A percentile compares a stretch with the other conserved stretches of the same genome.
Evolutionary conservation across 2,888 invertebrate species (phyloP).

Genomic region (Tetrapedia diversipes): DNA sequence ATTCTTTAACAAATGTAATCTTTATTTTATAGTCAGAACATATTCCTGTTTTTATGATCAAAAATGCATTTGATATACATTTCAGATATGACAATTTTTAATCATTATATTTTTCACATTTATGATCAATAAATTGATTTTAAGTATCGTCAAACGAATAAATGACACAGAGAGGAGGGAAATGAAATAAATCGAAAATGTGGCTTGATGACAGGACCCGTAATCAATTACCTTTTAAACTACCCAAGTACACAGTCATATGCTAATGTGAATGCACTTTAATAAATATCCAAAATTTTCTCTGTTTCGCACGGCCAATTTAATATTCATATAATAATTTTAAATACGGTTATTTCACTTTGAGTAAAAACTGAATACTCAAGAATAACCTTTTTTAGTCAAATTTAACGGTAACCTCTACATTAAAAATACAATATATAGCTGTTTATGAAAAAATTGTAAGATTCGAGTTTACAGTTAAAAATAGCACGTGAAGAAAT

Average conservation of each 20-base stretch:
- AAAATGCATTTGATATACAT: background rate
- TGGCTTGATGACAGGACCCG: background rate
- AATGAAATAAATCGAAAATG: conserved; percentile 17
- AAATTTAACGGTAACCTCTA: too few relatives aligned
- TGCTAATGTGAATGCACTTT: conserved; percentile 3
- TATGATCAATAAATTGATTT: conserved; percentile 6
- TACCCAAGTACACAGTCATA: conserved; percentile 13
- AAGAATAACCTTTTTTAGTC: background rate
- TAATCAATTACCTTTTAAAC: conserved; percentile 14
- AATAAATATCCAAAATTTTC: background rate
- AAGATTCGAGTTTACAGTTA: too few relatives aligned
- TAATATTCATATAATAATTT: conserved; percentile 1
- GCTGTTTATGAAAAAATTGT: too few relatives aligned
- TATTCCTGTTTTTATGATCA: background rate
- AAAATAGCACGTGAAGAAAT: too few relatives aligned
- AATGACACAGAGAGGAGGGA: background rate
- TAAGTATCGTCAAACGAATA: conserved; percentile 1
- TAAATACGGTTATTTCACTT: background rate
- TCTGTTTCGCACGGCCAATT: background rate
- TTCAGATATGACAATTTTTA: background rate
- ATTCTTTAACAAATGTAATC: too few relatives aligned
- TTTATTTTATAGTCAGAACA: too few relatives aligned
- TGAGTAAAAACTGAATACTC: background rate
- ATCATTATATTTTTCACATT: conserved; percentile 14
- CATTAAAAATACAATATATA: too few relatives aligned